These are phyloP conservation scores for Phrynosoma blainvillii DNA, from an alignment of 2,113 vertebrate genomes.

Conservation along the genomic window DNA sequence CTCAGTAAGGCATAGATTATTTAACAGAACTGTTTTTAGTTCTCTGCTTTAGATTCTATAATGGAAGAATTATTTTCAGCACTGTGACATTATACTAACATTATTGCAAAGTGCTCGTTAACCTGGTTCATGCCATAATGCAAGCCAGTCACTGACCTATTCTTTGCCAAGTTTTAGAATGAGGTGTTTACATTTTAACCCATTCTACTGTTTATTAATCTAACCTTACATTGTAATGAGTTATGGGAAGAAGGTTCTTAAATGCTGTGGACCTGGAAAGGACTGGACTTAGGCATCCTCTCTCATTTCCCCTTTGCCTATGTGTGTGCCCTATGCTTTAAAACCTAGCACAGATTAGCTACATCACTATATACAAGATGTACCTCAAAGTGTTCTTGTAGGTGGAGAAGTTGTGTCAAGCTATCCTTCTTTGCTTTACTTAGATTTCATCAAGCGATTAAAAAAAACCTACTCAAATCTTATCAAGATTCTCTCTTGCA, in stretches of 20 bases:
- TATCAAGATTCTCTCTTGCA: no score
- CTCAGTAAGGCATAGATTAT: background rate
- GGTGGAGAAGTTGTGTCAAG: background rate
- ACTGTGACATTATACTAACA: background rate
- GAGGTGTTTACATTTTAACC: background rate
- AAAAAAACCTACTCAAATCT: no score
- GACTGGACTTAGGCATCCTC: background rate
- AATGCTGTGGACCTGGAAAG: background rate
- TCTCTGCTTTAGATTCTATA: background rate
- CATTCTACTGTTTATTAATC: background rate
- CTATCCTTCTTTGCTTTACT: background rate
- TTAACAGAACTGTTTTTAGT: background rate
- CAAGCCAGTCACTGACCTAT: background rate
- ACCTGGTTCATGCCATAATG: background rate
- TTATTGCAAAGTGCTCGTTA: background rate
- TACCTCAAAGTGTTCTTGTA: background rate
- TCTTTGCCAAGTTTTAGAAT: background rate
- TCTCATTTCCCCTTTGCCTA: background rate
- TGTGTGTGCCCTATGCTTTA: background rate
- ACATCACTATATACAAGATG: background rate
- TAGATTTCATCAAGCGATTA: no score
- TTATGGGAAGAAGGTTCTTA: background rate
- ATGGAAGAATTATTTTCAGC: background rate
- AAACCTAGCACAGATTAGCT: background rate
- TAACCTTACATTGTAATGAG: background rate